Evolutionary conservation across 2,888 invertebrate species (phyloP).

Genomic region (Eudemis profundana): DNA sequence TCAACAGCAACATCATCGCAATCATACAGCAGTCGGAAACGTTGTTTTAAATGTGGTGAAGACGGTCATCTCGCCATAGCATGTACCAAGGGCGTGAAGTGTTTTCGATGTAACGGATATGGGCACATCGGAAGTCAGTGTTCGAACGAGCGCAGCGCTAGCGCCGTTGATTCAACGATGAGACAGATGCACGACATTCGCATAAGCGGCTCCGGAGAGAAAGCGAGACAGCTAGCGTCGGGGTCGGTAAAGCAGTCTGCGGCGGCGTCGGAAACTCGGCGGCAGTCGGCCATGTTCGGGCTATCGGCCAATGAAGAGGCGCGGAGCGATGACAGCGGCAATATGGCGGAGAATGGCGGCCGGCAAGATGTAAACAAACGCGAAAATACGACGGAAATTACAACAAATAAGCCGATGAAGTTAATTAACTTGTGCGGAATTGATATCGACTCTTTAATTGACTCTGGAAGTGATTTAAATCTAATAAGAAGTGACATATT

Average conservation of each 20-base stretch:
- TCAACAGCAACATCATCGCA: background rate
- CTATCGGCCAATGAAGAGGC: conserved; percentile 1
- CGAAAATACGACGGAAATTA: background rate
- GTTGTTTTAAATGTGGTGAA: background rate
- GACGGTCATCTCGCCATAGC: background rate
- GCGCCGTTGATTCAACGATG: background rate
- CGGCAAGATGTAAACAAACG: conserved; percentile 10
- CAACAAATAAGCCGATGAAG: conserved; percentile 1
- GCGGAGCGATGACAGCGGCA: too few relatives aligned
- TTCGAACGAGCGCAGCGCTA: conserved; percentile 1
- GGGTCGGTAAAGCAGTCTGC: background rate
- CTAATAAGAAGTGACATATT: background rate
- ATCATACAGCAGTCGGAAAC: background rate
- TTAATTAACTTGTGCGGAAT: conserved; percentile 6
- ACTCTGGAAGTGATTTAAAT: conserved; percentile 3
- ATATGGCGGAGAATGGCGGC: background rate
- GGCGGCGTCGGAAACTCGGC: background rate
- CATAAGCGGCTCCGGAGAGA: conserved; percentile 1
- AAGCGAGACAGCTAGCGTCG: background rate
- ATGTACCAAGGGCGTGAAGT: background rate
- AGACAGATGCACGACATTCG: background rate
- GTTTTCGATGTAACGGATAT: conserved; percentile 1
- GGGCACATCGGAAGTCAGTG: background rate
- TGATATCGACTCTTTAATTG: conserved; percentile 1
- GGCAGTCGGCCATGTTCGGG: conserved; percentile 9